A percentile compares a stretch with the other conserved stretches of the same genome.
phyloP scores from a whole-genome alignment of 1,140 invertebrate genomes.

The Yoshiicerus persimilis region DNA sequence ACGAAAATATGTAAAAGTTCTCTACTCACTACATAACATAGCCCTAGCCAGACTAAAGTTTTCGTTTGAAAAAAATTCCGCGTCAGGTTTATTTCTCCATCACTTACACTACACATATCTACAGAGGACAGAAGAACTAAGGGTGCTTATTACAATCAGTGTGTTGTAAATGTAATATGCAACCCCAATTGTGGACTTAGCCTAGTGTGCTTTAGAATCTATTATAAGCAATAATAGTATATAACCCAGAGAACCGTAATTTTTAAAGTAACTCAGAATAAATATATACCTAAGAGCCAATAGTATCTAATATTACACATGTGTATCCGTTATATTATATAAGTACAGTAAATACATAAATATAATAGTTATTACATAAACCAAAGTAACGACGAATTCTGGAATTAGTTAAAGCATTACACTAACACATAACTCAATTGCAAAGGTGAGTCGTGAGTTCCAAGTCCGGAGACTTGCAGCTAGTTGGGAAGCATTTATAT shows the following conservation, averaged over 20 bases:
- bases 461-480: neutral
- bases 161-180: neutral
- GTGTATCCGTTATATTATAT: neutral
- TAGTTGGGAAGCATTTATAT: neutral
- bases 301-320: no score
- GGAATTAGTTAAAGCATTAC: neutral
- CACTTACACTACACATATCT: neutral
- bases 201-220: neutral
- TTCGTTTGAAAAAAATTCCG: neutral
- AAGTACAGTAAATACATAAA: neutral
- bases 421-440: neutral
- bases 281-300: neutral
- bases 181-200: neutral
- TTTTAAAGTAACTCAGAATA: neutral
- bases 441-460: neutral
- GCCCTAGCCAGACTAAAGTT: neutral
- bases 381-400: neutral
- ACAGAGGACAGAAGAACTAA: neutral
- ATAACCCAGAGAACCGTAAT: neutral
- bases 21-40: neutral
- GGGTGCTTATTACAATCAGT: slow-evolving; percentile 22
- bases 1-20: neutral
- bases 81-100: slow-evolving; percentile 2
- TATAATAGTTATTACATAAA: neutral
- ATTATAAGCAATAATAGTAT: neutral